A percentile compares a stretch with the other conserved stretches of the same genome.
Evolutionary conservation across 2,888 invertebrate genomes (phyloP).

Genomic region (Epinotia nisella): DNA sequence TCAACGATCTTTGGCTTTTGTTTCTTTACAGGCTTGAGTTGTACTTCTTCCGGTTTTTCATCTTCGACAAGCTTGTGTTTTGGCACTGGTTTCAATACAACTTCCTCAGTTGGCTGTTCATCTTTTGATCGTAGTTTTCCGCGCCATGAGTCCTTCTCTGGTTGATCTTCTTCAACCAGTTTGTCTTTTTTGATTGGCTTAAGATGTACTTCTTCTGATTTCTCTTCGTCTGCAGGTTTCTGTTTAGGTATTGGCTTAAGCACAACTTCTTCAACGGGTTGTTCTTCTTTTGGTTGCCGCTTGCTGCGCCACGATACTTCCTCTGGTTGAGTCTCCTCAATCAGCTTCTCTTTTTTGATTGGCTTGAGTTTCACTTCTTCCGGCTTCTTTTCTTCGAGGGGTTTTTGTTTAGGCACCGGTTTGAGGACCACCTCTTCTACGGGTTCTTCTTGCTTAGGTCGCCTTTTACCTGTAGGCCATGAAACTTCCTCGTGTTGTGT

Average conservation of each 20-base stretch:
- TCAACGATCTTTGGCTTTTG: background rate
- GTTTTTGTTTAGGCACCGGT: conserved; percentile 60
- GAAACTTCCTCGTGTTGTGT: conserved; percentile 65
- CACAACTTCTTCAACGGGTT: conserved; percentile 59
- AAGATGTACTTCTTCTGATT: conserved; percentile 52
- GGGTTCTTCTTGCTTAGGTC: conserved; percentile 62
- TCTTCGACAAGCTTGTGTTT: conserved; percentile 9
- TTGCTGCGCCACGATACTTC: conserved; percentile 55
- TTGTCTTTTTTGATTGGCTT: conserved; percentile 61
- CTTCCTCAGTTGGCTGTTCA: conserved; percentile 23
- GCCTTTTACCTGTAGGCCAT: conserved; percentile 59
- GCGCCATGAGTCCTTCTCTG: conserved; percentile 24
- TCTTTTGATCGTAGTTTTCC: conserved; percentile 24
- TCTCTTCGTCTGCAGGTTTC: conserved; percentile 61
- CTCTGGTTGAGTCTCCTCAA: conserved; percentile 53
- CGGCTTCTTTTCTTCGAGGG: conserved; percentile 64
- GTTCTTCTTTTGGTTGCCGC: conserved; percentile 49
- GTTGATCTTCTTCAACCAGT: conserved; percentile 47
- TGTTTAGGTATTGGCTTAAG: conserved; percentile 56
- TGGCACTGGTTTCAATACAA: conserved; percentile 54
- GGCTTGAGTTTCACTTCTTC: conserved; percentile 75
- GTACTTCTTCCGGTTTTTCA: conserved; percentile 47
- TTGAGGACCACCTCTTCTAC: conserved; percentile 71
- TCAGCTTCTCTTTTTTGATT: conserved; percentile 54
- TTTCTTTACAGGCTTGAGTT: background rate